phyloP scores from a whole-genome alignment of 2,888 invertebrate genomes.

The Troilus luridus region DNA sequence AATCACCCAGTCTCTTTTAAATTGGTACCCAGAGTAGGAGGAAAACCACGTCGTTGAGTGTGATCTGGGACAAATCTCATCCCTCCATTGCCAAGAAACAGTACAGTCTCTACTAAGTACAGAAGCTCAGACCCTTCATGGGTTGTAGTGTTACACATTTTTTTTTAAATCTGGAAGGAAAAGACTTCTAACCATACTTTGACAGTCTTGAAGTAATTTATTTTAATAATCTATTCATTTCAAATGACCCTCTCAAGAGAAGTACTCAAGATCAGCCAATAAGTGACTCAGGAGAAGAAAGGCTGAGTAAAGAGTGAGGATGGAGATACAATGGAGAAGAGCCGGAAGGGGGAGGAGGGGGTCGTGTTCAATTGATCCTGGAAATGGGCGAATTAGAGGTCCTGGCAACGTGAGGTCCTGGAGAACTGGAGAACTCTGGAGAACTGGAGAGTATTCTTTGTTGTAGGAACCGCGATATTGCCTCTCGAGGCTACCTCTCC shows the following conservation, averaged over 20 bases:
- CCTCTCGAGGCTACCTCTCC: slow-evolving; percentile 6
- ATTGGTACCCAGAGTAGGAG: too few relatives aligned
- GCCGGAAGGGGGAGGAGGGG: neutral
- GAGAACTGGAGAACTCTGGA: neutral
- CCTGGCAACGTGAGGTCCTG: neutral
- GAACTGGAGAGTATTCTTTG: slow-evolving; percentile 5
- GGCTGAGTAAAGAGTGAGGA: neutral
- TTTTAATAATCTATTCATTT: neutral
- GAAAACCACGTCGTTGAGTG: too few relatives aligned
- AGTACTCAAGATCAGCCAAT: neutral
- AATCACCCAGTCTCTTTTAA: too few relatives aligned
- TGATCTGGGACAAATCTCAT: too few relatives aligned
- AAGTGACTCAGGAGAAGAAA: neutral
- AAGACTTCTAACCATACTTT: too few relatives aligned
- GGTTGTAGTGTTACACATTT: too few relatives aligned
- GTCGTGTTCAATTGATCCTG: slow-evolving; percentile 9
- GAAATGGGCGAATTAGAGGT: neutral
- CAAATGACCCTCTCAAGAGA: neutral
- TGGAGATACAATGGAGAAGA: neutral
- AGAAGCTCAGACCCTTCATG: too few relatives aligned
- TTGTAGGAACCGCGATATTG: slow-evolving; percentile 25
- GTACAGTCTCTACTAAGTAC: too few relatives aligned
- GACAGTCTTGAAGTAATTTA: too few relatives aligned
- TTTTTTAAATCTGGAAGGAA: too few relatives aligned
- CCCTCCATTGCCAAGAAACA: too few relatives aligned